These are phyloP conservation scores for Megaustenia siamemsis DNA, from an alignment of 2,888 invertebrate species.

Conservation along the genomic window DNA sequence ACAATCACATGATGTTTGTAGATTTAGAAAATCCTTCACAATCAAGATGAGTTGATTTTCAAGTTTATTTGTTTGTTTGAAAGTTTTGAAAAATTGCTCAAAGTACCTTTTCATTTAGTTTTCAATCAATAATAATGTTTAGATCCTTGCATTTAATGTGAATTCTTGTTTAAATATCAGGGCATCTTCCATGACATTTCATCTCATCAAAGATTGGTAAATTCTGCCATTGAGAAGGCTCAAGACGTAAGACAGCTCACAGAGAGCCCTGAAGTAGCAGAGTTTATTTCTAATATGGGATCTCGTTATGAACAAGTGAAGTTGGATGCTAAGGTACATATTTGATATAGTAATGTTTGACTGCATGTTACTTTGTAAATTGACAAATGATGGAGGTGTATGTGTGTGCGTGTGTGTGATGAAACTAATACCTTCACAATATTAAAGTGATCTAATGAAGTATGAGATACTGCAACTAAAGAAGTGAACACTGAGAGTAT, in stretches of 20 bases:
- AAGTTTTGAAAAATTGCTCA: no score
- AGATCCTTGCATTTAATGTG: neutral
- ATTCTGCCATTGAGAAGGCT: conserved; percentile 93
- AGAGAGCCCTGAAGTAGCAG: conserved; percentile 75
- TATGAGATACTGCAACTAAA: no score
- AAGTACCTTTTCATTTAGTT: neutral
- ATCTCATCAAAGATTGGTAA: conserved; percentile 92
- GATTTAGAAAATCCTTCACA: no score
- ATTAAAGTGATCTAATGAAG: no score
- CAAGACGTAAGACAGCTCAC: conserved; percentile 86
- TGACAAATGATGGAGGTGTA: no score
- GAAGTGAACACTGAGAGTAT: no score
- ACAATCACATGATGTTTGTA: no score
- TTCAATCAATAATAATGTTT: neutral
- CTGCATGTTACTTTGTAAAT: no score
- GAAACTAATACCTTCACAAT: no score
- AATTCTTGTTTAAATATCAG: conserved; percentile 77
- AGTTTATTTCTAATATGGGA: conserved; percentile 71
- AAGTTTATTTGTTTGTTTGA: no score
- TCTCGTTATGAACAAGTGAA: conserved; percentile 73
- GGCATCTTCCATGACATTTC: conserved; percentile 92
- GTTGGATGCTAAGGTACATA: conserved; percentile 69
- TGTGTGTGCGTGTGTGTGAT: no score
- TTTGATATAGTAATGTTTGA: neutral
- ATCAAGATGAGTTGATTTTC: no score